Evolutionary conservation across 2,113 vertebrate genomes (phyloP).

Genomic region (Rhinogobius similis): DNA sequence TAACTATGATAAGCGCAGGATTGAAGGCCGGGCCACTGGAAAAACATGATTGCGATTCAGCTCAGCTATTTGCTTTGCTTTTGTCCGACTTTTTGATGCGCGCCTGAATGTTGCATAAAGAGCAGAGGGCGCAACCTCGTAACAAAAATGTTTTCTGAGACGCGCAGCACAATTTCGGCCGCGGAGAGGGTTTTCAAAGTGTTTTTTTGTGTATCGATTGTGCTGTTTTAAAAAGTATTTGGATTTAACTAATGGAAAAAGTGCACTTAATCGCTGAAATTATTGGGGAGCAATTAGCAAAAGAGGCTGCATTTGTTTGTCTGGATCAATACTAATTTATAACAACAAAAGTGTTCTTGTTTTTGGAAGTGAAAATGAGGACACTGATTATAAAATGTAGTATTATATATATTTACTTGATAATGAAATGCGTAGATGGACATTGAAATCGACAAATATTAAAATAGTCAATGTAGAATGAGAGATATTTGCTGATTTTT

Average conservation of each 20-base stretch:
- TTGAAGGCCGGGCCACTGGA: constrained; percentile 30
- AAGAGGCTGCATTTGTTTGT: background rate
- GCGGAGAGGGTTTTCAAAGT: constrained; percentile 11
- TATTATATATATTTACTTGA: background rate
- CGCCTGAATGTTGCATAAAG: constrained; percentile 50
- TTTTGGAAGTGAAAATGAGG: background rate
- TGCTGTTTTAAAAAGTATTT: too few relatives aligned
- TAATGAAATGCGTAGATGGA: background rate
- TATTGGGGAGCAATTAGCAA: background rate
- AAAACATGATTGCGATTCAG: constrained; percentile 37
- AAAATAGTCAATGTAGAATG: too few relatives aligned
- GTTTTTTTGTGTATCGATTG: background rate
- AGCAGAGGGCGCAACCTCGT: constrained; percentile 30
- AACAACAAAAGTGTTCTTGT: background rate
- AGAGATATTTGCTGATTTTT: too few relatives aligned
- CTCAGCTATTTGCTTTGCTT: constrained; percentile 38
- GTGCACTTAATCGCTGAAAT: background rate
- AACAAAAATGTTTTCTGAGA: constrained; percentile 49
- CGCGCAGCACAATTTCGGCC: constrained; percentile 8
- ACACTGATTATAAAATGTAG: background rate
- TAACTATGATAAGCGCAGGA: constrained; percentile 40
- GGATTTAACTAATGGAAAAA: background rate
- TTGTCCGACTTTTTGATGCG: constrained; percentile 39
- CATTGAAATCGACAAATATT: background rate
- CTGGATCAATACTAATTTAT: background rate